Evolutionary conservation across 2,113 vertebrate species (phyloP).

Genomic region (Origma solitaria): DNA sequence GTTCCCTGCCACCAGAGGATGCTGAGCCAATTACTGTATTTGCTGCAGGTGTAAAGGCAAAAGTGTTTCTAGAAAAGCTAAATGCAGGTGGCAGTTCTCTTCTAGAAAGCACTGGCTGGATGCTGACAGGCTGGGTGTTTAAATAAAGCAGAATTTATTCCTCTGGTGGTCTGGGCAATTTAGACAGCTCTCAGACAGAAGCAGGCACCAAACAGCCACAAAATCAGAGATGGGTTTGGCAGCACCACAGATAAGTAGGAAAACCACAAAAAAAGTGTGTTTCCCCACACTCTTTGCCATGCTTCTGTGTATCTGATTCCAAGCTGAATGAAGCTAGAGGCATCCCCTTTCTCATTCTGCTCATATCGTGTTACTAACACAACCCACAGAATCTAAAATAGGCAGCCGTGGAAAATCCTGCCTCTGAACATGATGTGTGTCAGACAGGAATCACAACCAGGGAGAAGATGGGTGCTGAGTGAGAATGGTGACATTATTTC

Average conservation of each 20-base stretch:
- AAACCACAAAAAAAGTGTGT: background rate
- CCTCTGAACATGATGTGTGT: background rate
- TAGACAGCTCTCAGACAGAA: background rate
- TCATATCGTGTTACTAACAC: background rate
- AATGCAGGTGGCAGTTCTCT: background rate
- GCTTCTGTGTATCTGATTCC: background rate
- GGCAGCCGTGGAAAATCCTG: background rate
- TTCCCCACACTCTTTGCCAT: background rate
- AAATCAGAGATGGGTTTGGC: background rate
- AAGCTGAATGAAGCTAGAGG: background rate
- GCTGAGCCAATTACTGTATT: background rate
- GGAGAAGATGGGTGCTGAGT: background rate
- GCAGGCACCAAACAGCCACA: background rate
- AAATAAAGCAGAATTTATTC: background rate
- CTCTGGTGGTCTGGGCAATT: background rate
- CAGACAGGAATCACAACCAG: background rate
- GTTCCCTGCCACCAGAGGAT: background rate
- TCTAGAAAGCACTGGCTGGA: background rate
- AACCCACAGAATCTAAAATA: background rate
- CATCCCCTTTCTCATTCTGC: background rate
- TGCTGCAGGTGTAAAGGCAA: background rate
- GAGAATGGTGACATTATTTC: background rate
- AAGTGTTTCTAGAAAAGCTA: background rate
- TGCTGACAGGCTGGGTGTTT: background rate
- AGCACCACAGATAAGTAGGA: background rate